Evolutionary conservation across 2,113 vertebrate genomes (phyloP).

Genomic region (Pan paniscus): DNA sequence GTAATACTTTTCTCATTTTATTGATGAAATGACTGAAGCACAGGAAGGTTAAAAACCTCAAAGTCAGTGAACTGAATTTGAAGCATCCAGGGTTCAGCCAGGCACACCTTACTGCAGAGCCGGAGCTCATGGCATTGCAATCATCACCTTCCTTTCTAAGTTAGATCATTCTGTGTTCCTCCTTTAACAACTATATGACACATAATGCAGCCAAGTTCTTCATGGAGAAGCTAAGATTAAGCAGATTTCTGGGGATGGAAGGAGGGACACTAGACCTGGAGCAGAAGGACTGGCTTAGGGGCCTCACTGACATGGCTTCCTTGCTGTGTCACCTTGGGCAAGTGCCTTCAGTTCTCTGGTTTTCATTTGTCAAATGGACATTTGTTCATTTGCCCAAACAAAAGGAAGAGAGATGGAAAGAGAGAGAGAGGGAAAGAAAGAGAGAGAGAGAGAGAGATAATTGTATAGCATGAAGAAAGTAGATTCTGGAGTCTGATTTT

Average conservation of each 20-base stretch:
- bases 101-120: neutral
- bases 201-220: neutral
- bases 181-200: rapidly evolving
- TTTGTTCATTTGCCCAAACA: neutral
- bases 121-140: neutral
- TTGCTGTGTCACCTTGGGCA: neutral
- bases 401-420: neutral
- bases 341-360: neutral
- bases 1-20: neutral
- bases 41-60: neutral
- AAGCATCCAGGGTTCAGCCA: neutral
- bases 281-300: neutral
- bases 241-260: neutral
- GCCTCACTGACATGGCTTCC: neutral
- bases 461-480: neutral
- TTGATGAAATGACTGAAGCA: neutral
- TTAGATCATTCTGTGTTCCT: neutral
- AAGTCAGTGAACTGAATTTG: neutral
- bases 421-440: neutral
- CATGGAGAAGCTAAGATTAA: neutral
- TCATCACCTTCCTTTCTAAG: neutral
- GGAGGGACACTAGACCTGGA: neutral
- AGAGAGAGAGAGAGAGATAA: neutral
- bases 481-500: neutral
- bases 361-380: neutral